These are phyloP conservation scores for Spicauda simplicius DNA, from an alignment of 2,888 invertebrate genomes.

Conservation along the genomic window DNA sequence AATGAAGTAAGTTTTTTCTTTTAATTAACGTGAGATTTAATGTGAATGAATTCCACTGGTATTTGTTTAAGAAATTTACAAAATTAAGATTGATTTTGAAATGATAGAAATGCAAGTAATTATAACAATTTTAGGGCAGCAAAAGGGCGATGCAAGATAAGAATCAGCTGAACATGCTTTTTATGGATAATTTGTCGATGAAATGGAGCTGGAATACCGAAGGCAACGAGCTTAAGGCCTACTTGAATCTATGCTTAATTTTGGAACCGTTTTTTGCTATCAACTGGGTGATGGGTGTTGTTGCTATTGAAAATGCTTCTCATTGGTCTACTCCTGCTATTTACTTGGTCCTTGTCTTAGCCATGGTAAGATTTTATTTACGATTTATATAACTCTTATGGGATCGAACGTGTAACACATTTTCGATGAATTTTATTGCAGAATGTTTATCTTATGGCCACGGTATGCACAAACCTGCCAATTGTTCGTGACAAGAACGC, in stretches of 20 bases:
- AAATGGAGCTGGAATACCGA: constrained; percentile 79
- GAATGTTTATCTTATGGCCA: constrained; percentile 73
- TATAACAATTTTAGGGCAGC: constrained; percentile 8
- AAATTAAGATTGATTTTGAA: too few species aligned
- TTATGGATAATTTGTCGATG: constrained; percentile 77
- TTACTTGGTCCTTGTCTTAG: constrained; percentile 82
- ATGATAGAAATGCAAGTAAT: neutral
- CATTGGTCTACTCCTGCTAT: constrained; percentile 86
- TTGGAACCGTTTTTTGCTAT: constrained; percentile 89
- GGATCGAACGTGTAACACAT: neutral
- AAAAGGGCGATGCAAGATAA: constrained; percentile 58
- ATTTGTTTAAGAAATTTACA: too few species aligned
- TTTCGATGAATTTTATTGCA: constrained; percentile 47
- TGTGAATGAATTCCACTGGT: too few species aligned
- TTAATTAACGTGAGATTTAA: neutral
- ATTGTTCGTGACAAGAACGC: constrained; percentile 63
- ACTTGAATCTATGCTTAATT: constrained; percentile 86
- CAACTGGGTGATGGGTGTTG: constrained; percentile 90
- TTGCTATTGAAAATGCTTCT: constrained; percentile 88
- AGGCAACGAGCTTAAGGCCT: constrained; percentile 84
- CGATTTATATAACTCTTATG: neutral
- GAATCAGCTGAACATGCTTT: constrained; percentile 67
- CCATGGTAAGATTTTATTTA: constrained; percentile 81
- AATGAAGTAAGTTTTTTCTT: constrained; percentile 57
- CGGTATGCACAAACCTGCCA: constrained; percentile 73